Base-by-base conservation (phyloP, 2,113 vertebrate genomes). In the Lonchura striata region DNA sequence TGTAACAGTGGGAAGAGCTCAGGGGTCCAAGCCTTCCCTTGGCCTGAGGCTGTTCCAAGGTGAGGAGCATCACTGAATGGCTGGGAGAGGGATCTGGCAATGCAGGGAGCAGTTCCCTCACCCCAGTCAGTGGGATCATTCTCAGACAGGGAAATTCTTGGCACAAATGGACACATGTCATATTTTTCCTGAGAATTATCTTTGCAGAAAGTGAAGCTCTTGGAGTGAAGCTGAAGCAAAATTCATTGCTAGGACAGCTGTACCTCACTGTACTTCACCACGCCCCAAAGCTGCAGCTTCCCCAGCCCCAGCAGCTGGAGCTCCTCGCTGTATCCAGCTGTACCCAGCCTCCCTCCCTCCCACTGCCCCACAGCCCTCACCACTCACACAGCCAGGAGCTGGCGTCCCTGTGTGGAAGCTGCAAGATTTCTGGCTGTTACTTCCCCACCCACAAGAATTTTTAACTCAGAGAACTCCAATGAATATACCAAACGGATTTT, bases 281-380 rank as follows among this genome's bases (percentile, higher is more conserved):
- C 7, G 52, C 42, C 42, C 30, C 3, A 2, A 0, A 8, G 42
- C 79, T 76, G 54, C 82, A 71, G 75, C 33, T 27, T 50, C 42
- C 39, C 53, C 53, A 50, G 66, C 16, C 61, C n/a, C 79, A n/a
- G 18, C 20, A 84, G 75, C 75, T 24, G 47, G 27, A 76, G 24
- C 0, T 22, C 20, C 37, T 41, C 0, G 0, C 4, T 37, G 28
- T 4, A 30, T 16, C 42, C 72, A 28, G 11, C 5, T 17, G 1
- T 10, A 12, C 4, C 44, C 80, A 23, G 33, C 17, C 53, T 15
- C 35, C 16, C 53, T 15, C 35, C 16, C 23, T 25, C 33, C 52
- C 47, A 30, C 2, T 12, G 44, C 44, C 35, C n/a, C 41, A 23
- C 21, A 59, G 31, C 39, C 16, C 86, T 72, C 86, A 24, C 3